Evolutionary conservation across 2,797 vertebrate species (phyloP), one percentile per base, ranked within the genome.

Genomic region (Pseudopleuronectes americanus): DNA sequence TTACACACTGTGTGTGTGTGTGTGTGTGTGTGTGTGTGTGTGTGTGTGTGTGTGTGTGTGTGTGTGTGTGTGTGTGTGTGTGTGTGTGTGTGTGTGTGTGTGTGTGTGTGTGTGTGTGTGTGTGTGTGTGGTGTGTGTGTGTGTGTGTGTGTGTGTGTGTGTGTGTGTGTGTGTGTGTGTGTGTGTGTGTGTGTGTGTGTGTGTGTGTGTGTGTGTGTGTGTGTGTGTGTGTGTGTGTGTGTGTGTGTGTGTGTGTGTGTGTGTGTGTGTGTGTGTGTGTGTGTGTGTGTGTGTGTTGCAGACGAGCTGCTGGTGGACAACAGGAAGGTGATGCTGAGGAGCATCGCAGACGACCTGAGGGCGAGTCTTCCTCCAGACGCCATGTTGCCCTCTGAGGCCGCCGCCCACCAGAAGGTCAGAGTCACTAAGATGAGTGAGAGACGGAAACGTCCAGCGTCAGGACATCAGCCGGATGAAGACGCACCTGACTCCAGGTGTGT

Each of bases 271-370:
- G 33, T 57, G 7, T 47, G 21, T 45, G n/a, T 41, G 12, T 41
- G 38, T 14, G 31, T 33, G 1, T 33, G 0, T 9, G 31, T 12
- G 10, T 33, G 33, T 67, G 6, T 45, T 83, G 53, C 58, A 94
- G 94, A 88, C 8, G 91, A 94, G 69, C 58, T 84, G n/a, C 76
- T 93, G 59, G 28, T 80, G 10, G 91, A 94, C 76, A 95, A 94
- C 83, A 81, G 76, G 21, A 83, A 6, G 41, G 83, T 83, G 59
- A 74, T 94, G 41, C 89, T 95, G 47, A 70, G 80, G 59, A 95
- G 84, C 86, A 97, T 98, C 28, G 93, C 96, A 36, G 96, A 96
- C 24, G 95, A 98, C 54, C 89, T 99, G 82, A 91, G 95, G 76
- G 85, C 48, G 17, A 71, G 23, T 47, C 91, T 98, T 58, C 96